Evolutionary conservation across 2,888 invertebrate genomes (phyloP).

Genomic region (Amiota communis): DNA sequence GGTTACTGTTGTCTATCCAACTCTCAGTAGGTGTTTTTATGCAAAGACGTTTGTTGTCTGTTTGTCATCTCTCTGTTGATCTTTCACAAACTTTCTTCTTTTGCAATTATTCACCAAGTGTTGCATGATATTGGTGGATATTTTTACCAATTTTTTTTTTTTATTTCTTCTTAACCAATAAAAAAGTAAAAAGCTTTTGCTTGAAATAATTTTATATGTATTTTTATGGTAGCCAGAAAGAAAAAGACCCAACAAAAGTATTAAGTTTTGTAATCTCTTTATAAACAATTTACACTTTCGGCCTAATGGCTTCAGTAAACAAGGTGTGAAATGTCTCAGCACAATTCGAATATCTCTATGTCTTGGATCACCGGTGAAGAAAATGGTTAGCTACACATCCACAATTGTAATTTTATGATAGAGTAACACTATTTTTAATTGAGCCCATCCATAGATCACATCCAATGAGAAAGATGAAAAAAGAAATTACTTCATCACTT

Average conservation of each 20-base stretch:
- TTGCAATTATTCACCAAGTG: conserved; percentile 46
- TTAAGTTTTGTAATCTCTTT: conserved; percentile 64
- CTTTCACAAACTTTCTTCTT: conserved; percentile 55
- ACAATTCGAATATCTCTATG: conserved; percentile 5
- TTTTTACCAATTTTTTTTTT: conserved; percentile 13
- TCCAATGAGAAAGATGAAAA: too few relatives aligned
- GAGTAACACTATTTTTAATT: too few relatives aligned
- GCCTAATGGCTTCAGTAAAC: conserved; percentile 59
- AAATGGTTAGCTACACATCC: conserved; percentile 41
- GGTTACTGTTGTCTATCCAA: conserved; percentile 58
- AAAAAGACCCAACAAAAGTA: conserved; percentile 30
- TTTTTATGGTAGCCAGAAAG: conserved; percentile 23
- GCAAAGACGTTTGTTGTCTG: conserved; percentile 34
- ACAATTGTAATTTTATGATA: neutral
- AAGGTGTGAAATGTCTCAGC: conserved; percentile 62
- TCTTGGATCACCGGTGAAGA: conserved; percentile 42
- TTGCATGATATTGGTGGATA: conserved; percentile 8
- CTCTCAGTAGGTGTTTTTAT: conserved; percentile 52
- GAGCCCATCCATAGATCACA: too few relatives aligned
- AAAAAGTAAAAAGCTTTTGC: conserved; percentile 40
- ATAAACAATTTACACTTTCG: conserved; percentile 66
- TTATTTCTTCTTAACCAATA: neutral
- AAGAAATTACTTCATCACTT: too few relatives aligned
- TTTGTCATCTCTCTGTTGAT: neutral
- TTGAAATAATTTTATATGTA: conserved; percentile 55